Evolutionary conservation across 2,797 vertebrate species (phyloP), one percentile per base, ranked within the genome.

Genomic region (Halcyon chelicuti): DNA sequence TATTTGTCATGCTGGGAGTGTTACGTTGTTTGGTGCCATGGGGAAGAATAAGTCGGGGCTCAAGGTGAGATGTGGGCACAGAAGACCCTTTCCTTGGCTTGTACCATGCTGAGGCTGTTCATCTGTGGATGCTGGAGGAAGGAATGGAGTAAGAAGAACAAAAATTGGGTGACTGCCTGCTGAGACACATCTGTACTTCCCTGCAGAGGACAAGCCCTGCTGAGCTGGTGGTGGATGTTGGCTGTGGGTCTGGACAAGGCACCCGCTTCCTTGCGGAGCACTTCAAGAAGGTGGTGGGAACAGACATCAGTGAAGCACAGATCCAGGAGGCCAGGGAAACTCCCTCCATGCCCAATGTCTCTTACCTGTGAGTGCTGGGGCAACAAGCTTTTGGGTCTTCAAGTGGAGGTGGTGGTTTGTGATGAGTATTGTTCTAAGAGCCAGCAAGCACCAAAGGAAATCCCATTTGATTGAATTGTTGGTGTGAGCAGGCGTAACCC

Each of bases 241-340:
- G 98, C 14, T 99, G 98, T 4, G 98, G 98, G 21, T 97, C 98
- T 0, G 98, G 98, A 17, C 98, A 99, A 90, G 98, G 98, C 37
- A 98, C 98, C 0, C 60, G 35, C 10, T 95, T 97, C 7, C 97
- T 99, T 47, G 98, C 97, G 0, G 95, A 97, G 63, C 97, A 98
- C 88, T 99, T 99, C 88, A 55, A 84, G 54, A 97, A 96, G 26
- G 98, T 99, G 88, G 95, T 99, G 75, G 99, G 98, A n/a, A 98
- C 96, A 0, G 99, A 99, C 15, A 96, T 99, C 54, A 99, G 98
- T 7, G 96, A 98, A 51, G 98, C 98, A 0, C 99, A 99, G 94
- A 93, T 99, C 37, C 98, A 98, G 70, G 78, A 98, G 95, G 98
- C 98, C 65, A 85, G 22, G 52, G 92, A 95, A 33, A 68, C 95